phyloP scores from a whole-genome alignment of 2,113 vertebrate genomes.

The Planiliza haematocheilus region DNA sequence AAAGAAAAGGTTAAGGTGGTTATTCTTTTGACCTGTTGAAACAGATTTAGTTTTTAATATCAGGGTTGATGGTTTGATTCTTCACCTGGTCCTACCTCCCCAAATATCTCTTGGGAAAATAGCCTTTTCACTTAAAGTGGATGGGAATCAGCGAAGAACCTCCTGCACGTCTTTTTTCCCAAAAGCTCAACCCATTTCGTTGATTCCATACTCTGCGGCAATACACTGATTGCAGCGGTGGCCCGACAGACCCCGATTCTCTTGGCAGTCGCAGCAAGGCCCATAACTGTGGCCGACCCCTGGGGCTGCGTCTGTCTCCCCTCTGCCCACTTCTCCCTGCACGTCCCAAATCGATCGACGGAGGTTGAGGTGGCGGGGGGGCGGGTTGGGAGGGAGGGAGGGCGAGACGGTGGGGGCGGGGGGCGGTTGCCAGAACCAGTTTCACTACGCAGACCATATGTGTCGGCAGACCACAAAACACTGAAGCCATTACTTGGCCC shows the following conservation, averaged over 20 bases:
- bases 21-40: neutral
- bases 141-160: neutral
- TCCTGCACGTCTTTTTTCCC: neutral
- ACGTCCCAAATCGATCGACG: slow-evolving; percentile 51
- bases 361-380: neutral
- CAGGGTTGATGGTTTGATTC: neutral
- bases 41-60: slow-evolving; percentile 20
- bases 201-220: slow-evolving; percentile 24
- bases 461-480: slow-evolving; percentile 77
- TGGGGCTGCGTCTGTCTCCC: slow-evolving; percentile 58
- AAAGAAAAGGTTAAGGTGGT: slow-evolving; percentile 26
- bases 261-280: slow-evolving; percentile 60
- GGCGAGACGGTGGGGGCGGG: no score
- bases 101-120: neutral
- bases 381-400: neutral
- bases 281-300: slow-evolving; percentile 59
- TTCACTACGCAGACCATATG: slow-evolving; percentile 76
- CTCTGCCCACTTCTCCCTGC: slow-evolving; percentile 56
- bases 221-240: slow-evolving; percentile 31
- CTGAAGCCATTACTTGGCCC: slow-evolving; percentile 79
- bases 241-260: slow-evolving; percentile 48
- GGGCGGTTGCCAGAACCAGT: slow-evolving; percentile 43
- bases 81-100: neutral
- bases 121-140: neutral
- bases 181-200: slow-evolving; percentile 25